A percentile compares a stretch with the other conserved stretches of the same genome.
These are phyloP conservation scores for Toxotes lorentzi DNA, from an alignment of 2,797 vertebrate species.

Conservation along the genomic window DNA sequence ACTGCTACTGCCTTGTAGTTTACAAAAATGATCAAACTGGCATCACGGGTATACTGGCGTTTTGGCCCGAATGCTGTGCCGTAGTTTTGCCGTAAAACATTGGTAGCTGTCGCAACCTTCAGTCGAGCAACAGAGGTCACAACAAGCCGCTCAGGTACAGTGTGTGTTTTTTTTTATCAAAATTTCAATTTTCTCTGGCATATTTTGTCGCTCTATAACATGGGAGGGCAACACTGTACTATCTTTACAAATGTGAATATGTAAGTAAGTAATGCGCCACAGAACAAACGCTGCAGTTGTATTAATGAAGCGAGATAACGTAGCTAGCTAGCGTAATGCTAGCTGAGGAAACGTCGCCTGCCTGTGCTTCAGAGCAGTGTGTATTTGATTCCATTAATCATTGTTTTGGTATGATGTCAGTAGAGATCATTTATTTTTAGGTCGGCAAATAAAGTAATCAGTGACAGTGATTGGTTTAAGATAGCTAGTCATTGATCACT, in stretches of 20 bases:
- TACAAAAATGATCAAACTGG: background rate
- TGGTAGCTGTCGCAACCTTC: conserved; percentile 43
- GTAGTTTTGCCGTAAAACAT: conserved; percentile 54
- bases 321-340: conserved; percentile 20
- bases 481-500: background rate
- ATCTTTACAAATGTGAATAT: accelerated
- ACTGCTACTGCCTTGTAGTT: background rate
- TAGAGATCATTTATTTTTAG: background rate
- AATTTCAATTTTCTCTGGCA: accelerated
- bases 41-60: background rate
- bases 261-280: accelerated
- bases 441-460: background rate
- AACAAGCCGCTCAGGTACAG: conserved; percentile 70
- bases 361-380: background rate
- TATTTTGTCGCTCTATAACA: accelerated
- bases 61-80: conserved; percentile 41
- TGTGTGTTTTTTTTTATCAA: background rate
- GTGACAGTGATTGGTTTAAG: background rate
- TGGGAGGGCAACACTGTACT: accelerated
- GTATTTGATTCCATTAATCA: background rate
- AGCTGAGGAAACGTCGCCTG: background rate
- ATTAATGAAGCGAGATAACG: background rate
- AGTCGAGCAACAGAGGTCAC: conserved; percentile 74
- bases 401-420: background rate
- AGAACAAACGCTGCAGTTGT: background rate